phyloP scores from a whole-genome alignment of 2,888 invertebrate species.

The Lycocerus yunnanus region DNA sequence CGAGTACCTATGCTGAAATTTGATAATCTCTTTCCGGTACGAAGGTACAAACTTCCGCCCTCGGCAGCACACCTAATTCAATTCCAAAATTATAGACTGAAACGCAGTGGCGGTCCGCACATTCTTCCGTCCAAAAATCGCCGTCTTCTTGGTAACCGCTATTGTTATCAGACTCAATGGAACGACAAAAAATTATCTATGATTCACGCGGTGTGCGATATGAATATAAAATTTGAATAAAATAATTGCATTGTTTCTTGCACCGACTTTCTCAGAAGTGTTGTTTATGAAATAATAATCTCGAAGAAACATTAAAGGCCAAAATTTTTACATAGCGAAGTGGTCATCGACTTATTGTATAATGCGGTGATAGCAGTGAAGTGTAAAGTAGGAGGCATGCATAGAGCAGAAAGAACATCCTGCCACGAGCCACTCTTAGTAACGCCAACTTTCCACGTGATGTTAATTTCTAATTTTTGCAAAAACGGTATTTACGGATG shows the following conservation, averaged over 20 bases:
- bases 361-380: slow-evolving; percentile 11
- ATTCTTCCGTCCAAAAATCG: not conserved
- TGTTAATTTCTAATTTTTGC: not conserved
- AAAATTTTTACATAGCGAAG: slow-evolving; percentile 2
- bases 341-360: slow-evolving; percentile 8
- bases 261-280: slow-evolving; percentile 15
- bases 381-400: slow-evolving; percentile 14
- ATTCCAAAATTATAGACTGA: not conserved
- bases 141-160: not conserved
- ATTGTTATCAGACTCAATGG: not conserved
- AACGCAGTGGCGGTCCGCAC: not conserved
- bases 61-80: slow-evolving; percentile 13
- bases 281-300: slow-evolving; percentile 7
- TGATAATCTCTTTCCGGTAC: slow-evolving; percentile 33
- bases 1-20: slow-evolving; percentile 33
- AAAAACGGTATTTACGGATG: not conserved
- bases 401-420: slow-evolving; percentile 10
- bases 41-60: slow-evolving; percentile 26
- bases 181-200: not conserved
- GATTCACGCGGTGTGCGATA: slow-evolving; percentile 2
- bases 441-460: slow-evolving; percentile 1
- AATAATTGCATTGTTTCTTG: slow-evolving; percentile 21
- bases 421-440: slow-evolving; percentile 19
- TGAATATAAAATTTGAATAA: slow-evolving; percentile 20
- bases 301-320: not conserved